Percentiles rank a stretch among this genome's conserved stretches.
phyloP scores from a whole-genome alignment of 2,888 invertebrate species.

The Oligia fasciuncula region DNA sequence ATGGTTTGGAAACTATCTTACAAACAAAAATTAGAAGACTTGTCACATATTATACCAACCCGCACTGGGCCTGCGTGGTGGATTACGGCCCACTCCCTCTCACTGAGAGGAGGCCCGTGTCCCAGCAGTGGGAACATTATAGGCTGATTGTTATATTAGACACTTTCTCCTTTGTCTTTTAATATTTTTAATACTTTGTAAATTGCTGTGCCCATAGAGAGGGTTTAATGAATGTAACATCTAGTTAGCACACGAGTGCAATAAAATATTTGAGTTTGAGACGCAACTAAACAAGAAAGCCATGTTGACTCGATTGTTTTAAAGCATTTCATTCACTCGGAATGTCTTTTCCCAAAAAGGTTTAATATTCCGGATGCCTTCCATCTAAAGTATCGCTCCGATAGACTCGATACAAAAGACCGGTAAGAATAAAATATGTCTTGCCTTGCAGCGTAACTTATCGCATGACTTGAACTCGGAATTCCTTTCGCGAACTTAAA shows the following conservation, averaged over 20 bases:
- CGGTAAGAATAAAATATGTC: constrained; percentile 52
- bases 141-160: background rate
- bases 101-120: too few species aligned
- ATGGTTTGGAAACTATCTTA: too few species aligned
- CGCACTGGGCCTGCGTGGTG: too few species aligned
- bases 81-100: too few species aligned
- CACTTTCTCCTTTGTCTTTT: background rate
- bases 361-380: constrained; percentile 36
- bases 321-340: constrained; percentile 3
- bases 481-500: constrained; percentile 46
- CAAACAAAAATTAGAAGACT: too few species aligned
- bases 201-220: too few species aligned
- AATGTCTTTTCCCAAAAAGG: constrained; percentile 14
- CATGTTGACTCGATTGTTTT: background rate
- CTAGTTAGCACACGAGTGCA: background rate
- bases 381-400: constrained; percentile 35
- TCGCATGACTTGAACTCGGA: constrained; percentile 35
- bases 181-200: background rate
- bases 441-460: constrained; percentile 32
- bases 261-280: background rate
- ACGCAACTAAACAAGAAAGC: background rate
- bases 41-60: too few species aligned
- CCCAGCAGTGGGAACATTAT: too few species aligned
- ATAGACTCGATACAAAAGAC: constrained; percentile 39
- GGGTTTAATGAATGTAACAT: background rate